Percentiles rank a stretch among this genome's conserved stretches.
phyloP scores from a whole-genome alignment of 2,113 vertebrate species.

The Strix aluco region DNA sequence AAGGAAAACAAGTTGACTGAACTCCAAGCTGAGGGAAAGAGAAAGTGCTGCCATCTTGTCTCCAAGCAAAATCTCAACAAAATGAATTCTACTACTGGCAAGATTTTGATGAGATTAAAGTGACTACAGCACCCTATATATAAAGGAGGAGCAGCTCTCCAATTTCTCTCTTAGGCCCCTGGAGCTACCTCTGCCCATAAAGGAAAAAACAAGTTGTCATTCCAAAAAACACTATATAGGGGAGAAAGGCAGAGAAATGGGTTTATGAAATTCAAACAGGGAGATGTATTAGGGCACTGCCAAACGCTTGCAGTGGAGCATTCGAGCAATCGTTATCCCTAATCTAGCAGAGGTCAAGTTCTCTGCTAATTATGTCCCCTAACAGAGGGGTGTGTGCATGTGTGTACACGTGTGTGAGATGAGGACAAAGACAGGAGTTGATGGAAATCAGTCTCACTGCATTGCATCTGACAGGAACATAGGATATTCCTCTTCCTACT shows the following conservation, averaged over 20 bases:
- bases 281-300: background rate
- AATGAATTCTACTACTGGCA: conserved; percentile 68
- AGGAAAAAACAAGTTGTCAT: conserved; percentile 63
- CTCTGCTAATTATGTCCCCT: conserved; percentile 41
- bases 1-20: conserved; percentile 4
- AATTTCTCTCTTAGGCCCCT: conserved; percentile 46
- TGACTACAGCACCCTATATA: conserved; percentile 62
- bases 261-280: conserved; percentile 1
- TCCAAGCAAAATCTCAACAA: conserved; percentile 57
- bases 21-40: conserved; percentile 39
- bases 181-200: conserved; percentile 60
- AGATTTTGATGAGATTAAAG: conserved; percentile 70
- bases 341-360: conserved; percentile 39
- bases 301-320: background rate
- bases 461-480: conserved; percentile 3
- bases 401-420: background rate
- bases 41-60: conserved; percentile 60
- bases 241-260: background rate
- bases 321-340: background rate
- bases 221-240: background rate
- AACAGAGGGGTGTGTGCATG: background rate
- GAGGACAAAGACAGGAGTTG: conserved; percentile 12
- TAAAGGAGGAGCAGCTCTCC: conserved; percentile 41
- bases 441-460: conserved; percentile 10
- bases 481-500: conserved; percentile 24